These are phyloP conservation scores for Pachycephus smyrnensis DNA, from an alignment of 2,888 invertebrate species.

Conservation along the genomic window DNA sequence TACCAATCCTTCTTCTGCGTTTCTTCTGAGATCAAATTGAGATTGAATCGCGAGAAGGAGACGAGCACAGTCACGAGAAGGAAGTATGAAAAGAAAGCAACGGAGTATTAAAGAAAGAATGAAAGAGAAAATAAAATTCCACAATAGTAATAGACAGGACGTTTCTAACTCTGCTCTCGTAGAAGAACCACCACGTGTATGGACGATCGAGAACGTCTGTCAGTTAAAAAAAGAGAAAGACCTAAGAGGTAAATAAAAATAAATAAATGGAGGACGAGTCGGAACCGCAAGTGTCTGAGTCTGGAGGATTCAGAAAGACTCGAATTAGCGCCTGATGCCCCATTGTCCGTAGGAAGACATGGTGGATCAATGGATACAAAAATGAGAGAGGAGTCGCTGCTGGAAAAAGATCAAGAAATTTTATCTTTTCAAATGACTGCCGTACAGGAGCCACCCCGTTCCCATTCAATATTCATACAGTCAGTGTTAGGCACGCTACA, in stretches of 20 bases:
- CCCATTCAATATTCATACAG: slow-evolving; percentile 5
- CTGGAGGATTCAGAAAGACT: slow-evolving; percentile 16
- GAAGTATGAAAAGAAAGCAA: not conserved
- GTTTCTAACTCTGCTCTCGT: not conserved
- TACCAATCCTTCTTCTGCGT: not conserved
- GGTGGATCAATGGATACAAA: slow-evolving; percentile 9
- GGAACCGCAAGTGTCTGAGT: slow-evolving; percentile 5
- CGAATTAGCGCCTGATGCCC: slow-evolving; percentile 21
- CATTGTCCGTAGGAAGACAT: slow-evolving; percentile 21
- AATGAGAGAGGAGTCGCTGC: slow-evolving; percentile 9
- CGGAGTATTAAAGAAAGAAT: not conserved
- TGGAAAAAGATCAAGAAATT: slow-evolving; percentile 7
- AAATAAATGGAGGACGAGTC: not conserved
- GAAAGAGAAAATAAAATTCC: not conserved
- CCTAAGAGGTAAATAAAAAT: not conserved
- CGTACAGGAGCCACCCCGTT: not conserved
- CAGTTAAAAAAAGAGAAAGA: not conserved
- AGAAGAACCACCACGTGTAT: not conserved
- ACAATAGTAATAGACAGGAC: not conserved
- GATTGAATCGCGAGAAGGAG: slow-evolving; percentile 2
- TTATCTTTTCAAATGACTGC: not conserved
- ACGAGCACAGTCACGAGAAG: not conserved
- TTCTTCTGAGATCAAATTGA: not conserved
- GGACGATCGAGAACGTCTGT: not conserved
- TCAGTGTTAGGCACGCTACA: not conserved